Conservation (phyloP, 2,113 vertebrate genomes). For the Colistium nudipinnis region DNA sequence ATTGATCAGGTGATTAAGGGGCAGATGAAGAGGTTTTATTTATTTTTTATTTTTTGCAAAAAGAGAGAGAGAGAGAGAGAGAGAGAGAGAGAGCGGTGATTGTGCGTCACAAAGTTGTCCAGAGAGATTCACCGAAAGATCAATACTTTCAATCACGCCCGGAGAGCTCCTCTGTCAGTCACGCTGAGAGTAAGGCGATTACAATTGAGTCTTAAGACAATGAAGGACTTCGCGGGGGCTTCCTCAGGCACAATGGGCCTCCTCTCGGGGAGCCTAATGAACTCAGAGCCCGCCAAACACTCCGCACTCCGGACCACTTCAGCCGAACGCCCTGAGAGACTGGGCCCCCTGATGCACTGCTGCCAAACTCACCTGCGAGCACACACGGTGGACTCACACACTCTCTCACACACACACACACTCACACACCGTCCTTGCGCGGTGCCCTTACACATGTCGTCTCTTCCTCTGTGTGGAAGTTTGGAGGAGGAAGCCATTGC, state of each 20-base stretch:
- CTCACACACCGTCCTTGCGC: slow-evolving; percentile 10
- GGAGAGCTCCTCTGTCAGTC: slow-evolving; percentile 94
- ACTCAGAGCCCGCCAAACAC: slow-evolving; percentile 85
- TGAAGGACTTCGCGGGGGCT: slow-evolving; percentile 89
- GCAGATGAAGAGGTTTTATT: slow-evolving; percentile 89
- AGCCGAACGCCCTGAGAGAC: slow-evolving; percentile 65
- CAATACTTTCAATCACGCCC: slow-evolving; percentile 95
- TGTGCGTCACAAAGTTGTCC: slow-evolving; percentile 88
- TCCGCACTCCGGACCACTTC: slow-evolving; percentile 61
- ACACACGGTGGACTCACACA: neutral
- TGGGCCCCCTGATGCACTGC: slow-evolving; percentile 14
- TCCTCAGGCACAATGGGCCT: slow-evolving; percentile 85
- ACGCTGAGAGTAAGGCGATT: slow-evolving; percentile 92
- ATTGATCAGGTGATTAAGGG: slow-evolving; percentile 98
- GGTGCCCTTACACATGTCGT: slow-evolving; percentile 21
- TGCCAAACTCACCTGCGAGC: slow-evolving; percentile 43
- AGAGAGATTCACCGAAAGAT: slow-evolving; percentile 78
- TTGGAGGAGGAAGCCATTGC: slow-evolving; percentile 33
- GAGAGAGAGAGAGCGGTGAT: slow-evolving; percentile 90
- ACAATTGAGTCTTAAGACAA: slow-evolving; percentile 96
- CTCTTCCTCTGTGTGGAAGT: slow-evolving; percentile 26
- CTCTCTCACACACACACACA: neutral
- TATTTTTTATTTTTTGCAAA: slow-evolving; percentile 77
- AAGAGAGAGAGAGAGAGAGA: too few species aligned
- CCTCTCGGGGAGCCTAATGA: slow-evolving; percentile 89